Conservation (phyloP, 2,113 vertebrate genomes). For the Fukomys damarensis region DNA sequence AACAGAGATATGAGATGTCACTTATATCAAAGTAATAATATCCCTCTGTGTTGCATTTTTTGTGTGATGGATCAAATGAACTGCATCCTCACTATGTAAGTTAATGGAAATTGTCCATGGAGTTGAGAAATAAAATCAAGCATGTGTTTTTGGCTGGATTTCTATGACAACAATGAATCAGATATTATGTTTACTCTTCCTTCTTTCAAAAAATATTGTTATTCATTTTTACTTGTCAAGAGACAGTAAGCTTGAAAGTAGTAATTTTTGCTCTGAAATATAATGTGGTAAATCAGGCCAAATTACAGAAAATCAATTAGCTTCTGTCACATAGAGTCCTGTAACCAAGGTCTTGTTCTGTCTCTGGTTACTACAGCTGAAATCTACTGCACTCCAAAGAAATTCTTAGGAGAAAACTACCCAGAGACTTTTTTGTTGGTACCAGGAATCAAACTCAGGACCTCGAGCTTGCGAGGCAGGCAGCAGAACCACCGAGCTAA, state of each 20-base stretch:
- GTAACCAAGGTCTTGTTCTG: not conserved
- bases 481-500: too few relatives aligned
- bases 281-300: slow-evolving; percentile 38
- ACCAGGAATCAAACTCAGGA: too few relatives aligned
- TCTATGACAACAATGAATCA: slow-evolving; percentile 42
- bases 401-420: slow-evolving; percentile 39
- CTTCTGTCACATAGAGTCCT: not conserved
- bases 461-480: too few relatives aligned
- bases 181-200: slow-evolving; percentile 56
- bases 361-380: not conserved
- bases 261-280: slow-evolving; percentile 67
- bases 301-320: slow-evolving; percentile 51
- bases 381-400: not conserved
- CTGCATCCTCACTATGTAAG: not conserved
- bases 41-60: not conserved
- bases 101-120: slow-evolving; percentile 48
- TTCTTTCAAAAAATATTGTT: slow-evolving; percentile 61
- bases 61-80: not conserved
- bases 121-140: slow-evolving; percentile 60
- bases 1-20: not conserved
- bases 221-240: slow-evolving; percentile 64
- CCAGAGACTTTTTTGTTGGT: slow-evolving; percentile 22
- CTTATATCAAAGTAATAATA: slow-evolving; percentile 34
- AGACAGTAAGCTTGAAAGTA: slow-evolving; percentile 50
- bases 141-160: slow-evolving; percentile 54